These are phyloP conservation scores for Nephrotoma appendiculata DNA, from an alignment of 2,888 invertebrate genomes.

Conservation along the genomic window DNA sequence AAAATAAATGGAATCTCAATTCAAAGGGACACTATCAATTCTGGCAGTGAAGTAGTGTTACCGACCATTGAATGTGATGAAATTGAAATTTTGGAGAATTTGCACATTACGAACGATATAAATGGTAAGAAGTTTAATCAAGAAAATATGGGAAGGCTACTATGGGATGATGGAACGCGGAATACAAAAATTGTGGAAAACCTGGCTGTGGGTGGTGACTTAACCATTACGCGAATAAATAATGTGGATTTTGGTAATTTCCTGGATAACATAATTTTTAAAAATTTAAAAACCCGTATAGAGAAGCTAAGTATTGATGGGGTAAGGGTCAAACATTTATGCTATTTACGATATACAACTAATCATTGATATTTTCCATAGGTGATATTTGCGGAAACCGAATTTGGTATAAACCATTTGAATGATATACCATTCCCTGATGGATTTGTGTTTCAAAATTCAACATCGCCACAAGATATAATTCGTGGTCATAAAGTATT, in stretches of 20 bases:
- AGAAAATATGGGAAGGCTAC: background rate
- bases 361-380: slow-evolving; percentile 17
- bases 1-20: background rate
- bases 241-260: slow-evolving; percentile 33
- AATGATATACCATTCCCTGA: slow-evolving; percentile 38
- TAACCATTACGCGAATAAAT: slow-evolving; percentile 32
- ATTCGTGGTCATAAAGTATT: background rate
- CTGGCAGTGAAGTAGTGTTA: background rate
- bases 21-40: background rate
- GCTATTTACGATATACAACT: background rate
- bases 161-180: background rate
- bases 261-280: slow-evolving; percentile 32
- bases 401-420: slow-evolving; percentile 25
- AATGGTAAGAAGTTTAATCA: background rate
- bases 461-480: background rate
- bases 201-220: slow-evolving; percentile 18
- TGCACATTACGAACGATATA: background rate
- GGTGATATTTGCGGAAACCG: slow-evolving; percentile 28
- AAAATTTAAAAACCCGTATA: slow-evolving; percentile 27
- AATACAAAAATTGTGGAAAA: background rate
- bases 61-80: background rate
- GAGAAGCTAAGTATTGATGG: slow-evolving; percentile 32
- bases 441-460: slow-evolving; percentile 24
- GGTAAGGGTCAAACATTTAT: slow-evolving; percentile 26
- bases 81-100: background rate